phyloP scores from a whole-genome alignment of 1,140 invertebrate species.

The Rhyzopertha dominica region DNA sequence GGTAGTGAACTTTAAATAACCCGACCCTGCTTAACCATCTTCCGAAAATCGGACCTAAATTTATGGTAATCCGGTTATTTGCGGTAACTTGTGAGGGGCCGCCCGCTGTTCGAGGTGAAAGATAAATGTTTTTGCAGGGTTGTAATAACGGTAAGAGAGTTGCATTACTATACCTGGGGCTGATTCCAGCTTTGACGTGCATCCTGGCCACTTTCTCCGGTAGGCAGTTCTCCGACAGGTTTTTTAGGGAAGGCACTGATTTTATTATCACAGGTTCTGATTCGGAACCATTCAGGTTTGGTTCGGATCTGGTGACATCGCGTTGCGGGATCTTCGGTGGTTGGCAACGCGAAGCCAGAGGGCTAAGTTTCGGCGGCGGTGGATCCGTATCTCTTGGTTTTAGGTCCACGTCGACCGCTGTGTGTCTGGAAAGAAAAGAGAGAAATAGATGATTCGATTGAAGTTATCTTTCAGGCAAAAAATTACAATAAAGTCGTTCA shows the following conservation, averaged over 20 bases:
- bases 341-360: constrained; percentile 12
- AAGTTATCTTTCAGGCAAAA: no score
- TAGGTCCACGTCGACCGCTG: constrained; percentile 40
- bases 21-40: no score
- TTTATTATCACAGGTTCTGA: constrained; percentile 38
- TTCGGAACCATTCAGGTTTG: constrained; percentile 18
- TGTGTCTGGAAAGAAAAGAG: constrained; percentile 30
- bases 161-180: no score
- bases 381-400: constrained; percentile 27
- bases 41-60: no score
- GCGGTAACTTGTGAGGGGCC: no score
- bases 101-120: no score
- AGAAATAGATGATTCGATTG: background rate
- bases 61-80: no score
- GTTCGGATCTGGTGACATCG: constrained; percentile 18
- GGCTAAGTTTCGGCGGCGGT: constrained; percentile 12
- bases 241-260: constrained; percentile 37
- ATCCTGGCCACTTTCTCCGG: constrained; percentile 18
- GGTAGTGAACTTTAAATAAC: no score
- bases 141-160: no score
- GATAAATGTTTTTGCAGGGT: no score
- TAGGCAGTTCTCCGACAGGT: constrained; percentile 25
- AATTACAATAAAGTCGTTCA: no score
- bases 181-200: constrained; percentile 24
- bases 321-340: constrained; percentile 11